Conservation (phyloP, 2,113 vertebrate species). For the Accipiter virgatus region DNA sequence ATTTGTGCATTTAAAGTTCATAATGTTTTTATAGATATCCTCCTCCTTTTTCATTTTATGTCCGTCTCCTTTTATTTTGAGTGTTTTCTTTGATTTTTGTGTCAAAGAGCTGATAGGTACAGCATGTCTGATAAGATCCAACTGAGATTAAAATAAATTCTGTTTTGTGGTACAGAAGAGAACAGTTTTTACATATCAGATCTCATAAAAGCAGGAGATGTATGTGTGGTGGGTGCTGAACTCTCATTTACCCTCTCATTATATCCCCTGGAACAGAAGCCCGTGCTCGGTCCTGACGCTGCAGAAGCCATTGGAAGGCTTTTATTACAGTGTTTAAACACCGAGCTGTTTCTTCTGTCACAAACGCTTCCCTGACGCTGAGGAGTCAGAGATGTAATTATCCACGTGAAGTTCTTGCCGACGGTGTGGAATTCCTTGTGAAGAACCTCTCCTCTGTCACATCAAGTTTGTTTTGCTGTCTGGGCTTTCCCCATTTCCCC, state of each 20-base stretch:
- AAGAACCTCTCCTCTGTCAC: neutral
- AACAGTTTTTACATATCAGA: slow-evolving; percentile 6
- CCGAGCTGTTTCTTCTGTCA: neutral
- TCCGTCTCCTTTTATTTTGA: neutral
- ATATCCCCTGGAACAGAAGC: neutral
- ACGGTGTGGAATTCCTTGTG: rapidly evolving
- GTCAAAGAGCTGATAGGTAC: slow-evolving; percentile 16
- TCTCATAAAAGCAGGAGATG: slow-evolving; percentile 5
- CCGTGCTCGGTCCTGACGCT: neutral
- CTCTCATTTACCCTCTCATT: slow-evolving; percentile 8
- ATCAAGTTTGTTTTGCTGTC: rapidly evolving
- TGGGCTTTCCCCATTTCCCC: neutral
- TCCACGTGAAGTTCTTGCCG: rapidly evolving
- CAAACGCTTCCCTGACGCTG: rapidly evolving
- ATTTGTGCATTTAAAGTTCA: neutral
- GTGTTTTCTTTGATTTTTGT: slow-evolving; percentile 47
- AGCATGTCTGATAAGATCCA: slow-evolving; percentile 19
- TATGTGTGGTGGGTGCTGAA: neutral
- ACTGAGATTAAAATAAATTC: slow-evolving; percentile 56
- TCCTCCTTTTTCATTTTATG: neutral
- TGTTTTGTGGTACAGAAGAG: slow-evolving; percentile 38
- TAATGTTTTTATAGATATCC: neutral
- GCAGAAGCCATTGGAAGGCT: neutral
- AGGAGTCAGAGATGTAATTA: neutral
- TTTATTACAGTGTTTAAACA: neutral